Evolutionary conservation across 2,888 invertebrate genomes (phyloP).

Genomic region (Therioaphis trifolii): DNA sequence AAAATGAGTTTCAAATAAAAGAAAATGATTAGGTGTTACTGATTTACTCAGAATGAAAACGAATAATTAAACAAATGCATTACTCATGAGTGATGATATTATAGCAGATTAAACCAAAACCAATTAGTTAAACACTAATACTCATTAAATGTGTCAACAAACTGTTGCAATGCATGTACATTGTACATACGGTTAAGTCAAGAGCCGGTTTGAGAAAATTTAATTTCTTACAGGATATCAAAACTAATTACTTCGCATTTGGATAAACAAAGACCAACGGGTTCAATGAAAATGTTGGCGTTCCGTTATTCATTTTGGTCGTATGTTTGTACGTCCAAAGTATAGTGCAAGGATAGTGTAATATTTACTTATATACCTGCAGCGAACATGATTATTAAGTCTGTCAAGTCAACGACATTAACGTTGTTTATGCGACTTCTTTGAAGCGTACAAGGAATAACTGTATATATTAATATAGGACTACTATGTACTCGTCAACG

Average conservation of each 20-base stretch:
- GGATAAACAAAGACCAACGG: background rate
- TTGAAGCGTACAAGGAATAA: background rate
- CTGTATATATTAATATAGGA: background rate
- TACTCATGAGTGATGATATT: too few relatives aligned
- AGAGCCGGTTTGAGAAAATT: background rate
- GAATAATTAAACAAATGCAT: background rate
- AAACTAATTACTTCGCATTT: background rate
- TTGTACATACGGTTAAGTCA: background rate
- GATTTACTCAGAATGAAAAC: background rate
- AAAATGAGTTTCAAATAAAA: slow-evolving; percentile 2
- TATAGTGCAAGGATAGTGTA: background rate
- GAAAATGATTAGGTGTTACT: background rate
- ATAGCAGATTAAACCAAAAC: background rate
- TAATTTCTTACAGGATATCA: background rate
- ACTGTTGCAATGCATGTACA: background rate
- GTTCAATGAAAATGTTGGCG: background rate
- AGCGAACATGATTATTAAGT: too few relatives aligned
- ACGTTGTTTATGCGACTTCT: background rate
- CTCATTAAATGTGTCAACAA: background rate
- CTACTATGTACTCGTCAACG: too few relatives aligned
- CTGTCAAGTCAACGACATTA: background rate
- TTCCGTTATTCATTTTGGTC: background rate
- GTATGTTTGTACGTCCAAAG: background rate
- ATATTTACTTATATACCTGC: background rate
- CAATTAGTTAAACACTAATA: background rate